Conservation (phyloP, 2,113 vertebrate genomes). For the Pluvialis apricaria region DNA sequence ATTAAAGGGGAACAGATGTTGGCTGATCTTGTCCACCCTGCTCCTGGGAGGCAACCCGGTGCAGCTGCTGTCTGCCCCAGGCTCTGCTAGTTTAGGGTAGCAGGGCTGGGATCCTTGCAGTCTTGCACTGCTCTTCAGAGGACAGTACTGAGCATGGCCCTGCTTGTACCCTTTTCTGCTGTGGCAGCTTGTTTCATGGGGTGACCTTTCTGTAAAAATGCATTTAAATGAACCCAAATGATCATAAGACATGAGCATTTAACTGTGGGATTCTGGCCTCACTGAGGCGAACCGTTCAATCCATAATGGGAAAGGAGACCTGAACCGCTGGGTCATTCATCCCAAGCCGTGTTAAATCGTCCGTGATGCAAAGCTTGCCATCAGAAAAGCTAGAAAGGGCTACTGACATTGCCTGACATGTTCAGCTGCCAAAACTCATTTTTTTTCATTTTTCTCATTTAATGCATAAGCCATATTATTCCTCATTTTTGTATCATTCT, state of each 20-base stretch:
- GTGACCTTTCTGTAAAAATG: not conserved
- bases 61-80: conserved; percentile 15
- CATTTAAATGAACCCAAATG: not conserved
- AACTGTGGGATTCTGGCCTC: not conserved
- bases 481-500: not conserved
- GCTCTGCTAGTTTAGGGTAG: not conserved
- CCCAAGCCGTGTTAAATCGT: not conserved
- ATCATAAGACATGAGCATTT: not conserved
- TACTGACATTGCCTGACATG: not conserved
- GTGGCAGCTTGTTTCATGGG: not conserved
- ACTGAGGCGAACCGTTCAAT: not conserved
- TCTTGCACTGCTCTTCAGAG: not conserved
- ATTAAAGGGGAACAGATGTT: conserved; percentile 58
- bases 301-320: not conserved
- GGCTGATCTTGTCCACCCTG: conserved; percentile 4
- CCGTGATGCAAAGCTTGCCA: not conserved
- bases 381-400: not conserved
- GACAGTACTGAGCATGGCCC: not conserved
- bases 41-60: not conserved
- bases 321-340: not conserved
- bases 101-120: not conserved
- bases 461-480: not conserved
- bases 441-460: not conserved
- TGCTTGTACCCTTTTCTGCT: not conserved
- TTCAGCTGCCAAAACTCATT: not conserved